A percentile compares a stretch with the other conserved stretches of the same genome.
These are phyloP conservation scores for Gonocerus acuteangulatus DNA, from an alignment of 2,888 invertebrate genomes.

Conservation along the genomic window DNA sequence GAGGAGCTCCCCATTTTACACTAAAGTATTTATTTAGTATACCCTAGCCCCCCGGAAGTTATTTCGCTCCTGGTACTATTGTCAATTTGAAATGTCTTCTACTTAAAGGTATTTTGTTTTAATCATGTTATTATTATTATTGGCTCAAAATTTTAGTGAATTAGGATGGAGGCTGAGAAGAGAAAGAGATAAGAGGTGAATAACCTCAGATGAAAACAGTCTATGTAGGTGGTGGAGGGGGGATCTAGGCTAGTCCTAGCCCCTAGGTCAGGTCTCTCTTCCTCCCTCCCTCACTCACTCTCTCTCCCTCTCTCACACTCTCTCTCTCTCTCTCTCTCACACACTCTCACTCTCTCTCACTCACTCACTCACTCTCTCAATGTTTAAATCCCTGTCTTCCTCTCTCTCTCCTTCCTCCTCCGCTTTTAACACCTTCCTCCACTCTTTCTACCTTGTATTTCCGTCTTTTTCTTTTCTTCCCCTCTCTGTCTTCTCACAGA, in stretches of 20 bases:
- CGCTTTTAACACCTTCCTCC: not conserved
- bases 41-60: too few relatives aligned
- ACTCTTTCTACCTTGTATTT: not conserved
- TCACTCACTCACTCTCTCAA: not conserved
- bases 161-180: too few relatives aligned
- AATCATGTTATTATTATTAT: too few relatives aligned
- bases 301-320: not conserved
- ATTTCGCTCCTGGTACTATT: too few relatives aligned
- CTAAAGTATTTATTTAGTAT: too few relatives aligned
- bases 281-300: not conserved
- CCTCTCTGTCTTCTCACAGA: not conserved
- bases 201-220: slow-evolving; percentile 14
- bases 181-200: not conserved
- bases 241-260: slow-evolving; percentile 10
- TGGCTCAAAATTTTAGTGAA: too few relatives aligned
- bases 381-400: not conserved
- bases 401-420: not conserved
- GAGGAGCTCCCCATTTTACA: too few relatives aligned
- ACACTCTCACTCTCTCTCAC: not conserved
- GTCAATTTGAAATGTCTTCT: too few relatives aligned
- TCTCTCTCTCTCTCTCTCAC: not conserved
- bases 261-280: not conserved
- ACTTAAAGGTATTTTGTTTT: too few relatives aligned
- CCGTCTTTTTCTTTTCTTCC: not conserved
- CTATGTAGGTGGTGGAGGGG: slow-evolving; percentile 18